These are phyloP conservation scores for Muscicapa comitata DNA, from an alignment of 2,797 vertebrate species.

Conservation along the genomic window DNA sequence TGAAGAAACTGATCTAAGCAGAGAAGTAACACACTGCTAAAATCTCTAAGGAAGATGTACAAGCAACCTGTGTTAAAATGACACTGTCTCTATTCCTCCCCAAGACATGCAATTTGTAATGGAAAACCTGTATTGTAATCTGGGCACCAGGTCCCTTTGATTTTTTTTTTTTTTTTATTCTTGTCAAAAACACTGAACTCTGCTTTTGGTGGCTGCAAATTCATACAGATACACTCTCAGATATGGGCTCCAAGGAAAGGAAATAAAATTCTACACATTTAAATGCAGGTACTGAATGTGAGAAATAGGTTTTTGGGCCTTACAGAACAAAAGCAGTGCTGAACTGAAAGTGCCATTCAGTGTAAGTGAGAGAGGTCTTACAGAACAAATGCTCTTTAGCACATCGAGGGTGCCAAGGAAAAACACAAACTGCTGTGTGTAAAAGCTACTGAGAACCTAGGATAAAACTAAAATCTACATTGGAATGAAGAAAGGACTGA, in stretches of 20 bases:
- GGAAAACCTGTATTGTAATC: background rate
- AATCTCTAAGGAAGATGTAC: background rate
- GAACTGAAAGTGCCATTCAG: background rate
- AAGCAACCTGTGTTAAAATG: background rate
- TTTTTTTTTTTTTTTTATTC: background rate
- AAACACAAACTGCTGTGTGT: background rate
- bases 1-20: background rate
- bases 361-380: accelerated
- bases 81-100: background rate
- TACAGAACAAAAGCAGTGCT: background rate
- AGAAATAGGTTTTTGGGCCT: background rate
- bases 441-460: background rate
- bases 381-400: background rate
- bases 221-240: background rate
- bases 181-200: background rate
- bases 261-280: background rate
- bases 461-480: background rate
- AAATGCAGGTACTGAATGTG: background rate
- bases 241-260: background rate
- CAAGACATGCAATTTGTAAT: background rate
- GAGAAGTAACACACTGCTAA: background rate
- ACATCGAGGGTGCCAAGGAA: too few species aligned
- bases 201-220: background rate
- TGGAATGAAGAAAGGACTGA: background rate
- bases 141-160: background rate